These are phyloP conservation scores for Drosophila lini DNA, from an alignment of 1,140 invertebrate genomes.

Conservation along the genomic window DNA sequence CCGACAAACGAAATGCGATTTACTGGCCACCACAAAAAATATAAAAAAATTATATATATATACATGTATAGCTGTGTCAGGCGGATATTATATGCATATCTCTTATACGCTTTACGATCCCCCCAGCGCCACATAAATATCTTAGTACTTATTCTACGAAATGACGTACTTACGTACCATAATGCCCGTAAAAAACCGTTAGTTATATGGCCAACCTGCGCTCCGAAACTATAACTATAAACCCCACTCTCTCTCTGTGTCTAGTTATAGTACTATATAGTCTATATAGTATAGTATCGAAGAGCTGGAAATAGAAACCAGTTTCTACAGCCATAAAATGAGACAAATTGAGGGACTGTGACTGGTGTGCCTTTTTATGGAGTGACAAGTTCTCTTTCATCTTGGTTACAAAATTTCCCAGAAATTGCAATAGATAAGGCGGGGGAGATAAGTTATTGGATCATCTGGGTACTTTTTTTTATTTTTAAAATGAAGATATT, in stretches of 20 bases:
- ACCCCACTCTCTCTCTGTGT: not conserved
- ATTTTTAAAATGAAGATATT: too few relatives aligned
- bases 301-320: constrained; percentile 29
- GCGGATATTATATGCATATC: constrained; percentile 43
- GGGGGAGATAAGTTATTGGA: not conserved
- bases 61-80: constrained; percentile 18
- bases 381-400: constrained; percentile 10
- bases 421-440: constrained; percentile 5
- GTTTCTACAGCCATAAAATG: constrained; percentile 30
- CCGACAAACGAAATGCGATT: constrained; percentile 62
- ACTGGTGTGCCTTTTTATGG: constrained; percentile 1
- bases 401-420: constrained; percentile 13
- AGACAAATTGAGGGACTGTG: not conserved
- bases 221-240: constrained; percentile 18
- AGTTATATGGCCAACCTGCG: constrained; percentile 18
- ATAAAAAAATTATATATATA: not conserved
- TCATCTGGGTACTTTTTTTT: not conserved
- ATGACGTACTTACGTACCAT: constrained; percentile 3
- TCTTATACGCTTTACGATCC: constrained; percentile 35
- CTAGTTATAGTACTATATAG: not conserved
- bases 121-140: constrained; percentile 26
- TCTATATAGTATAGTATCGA: constrained; percentile 21
- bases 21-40: constrained; percentile 13
- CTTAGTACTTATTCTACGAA: constrained; percentile 12
- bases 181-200: constrained; percentile 20